Conservation (phyloP, 2,113 vertebrate genomes). For the Protomyctophum bolini region DNA sequence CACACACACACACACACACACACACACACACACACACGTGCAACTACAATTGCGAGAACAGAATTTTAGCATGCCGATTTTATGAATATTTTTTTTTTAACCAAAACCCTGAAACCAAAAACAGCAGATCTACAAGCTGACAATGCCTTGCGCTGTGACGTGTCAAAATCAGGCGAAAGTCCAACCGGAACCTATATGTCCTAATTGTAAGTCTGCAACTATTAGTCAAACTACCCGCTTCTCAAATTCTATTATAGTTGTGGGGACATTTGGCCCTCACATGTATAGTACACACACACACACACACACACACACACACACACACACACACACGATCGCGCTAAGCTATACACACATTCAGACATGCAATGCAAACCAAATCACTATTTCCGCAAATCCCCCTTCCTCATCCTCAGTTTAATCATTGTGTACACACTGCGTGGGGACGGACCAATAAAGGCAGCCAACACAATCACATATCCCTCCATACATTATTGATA, state of each 20-base stretch:
- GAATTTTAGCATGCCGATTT: no score
- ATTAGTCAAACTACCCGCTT: no score
- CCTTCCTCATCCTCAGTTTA: constrained; percentile 39
- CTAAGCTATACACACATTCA: constrained; percentile 36
- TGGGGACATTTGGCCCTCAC: no score
- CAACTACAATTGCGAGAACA: no score
- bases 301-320: neutral
- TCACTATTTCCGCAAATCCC: constrained; percentile 47
- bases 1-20: neutral
- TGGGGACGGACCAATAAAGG: constrained; percentile 51
- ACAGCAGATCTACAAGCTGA: no score
- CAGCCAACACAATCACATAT: constrained; percentile 37
- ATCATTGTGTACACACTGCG: constrained; percentile 43
- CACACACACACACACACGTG: neutral
- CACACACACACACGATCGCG: constrained; percentile 33
- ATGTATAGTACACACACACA: constrained; percentile 6
- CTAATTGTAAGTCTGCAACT: no score
- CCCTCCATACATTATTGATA: constrained; percentile 56
- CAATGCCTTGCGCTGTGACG: no score
- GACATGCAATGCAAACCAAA: constrained; percentile 51
- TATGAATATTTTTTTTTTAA: no score
- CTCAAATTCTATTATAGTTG: no score
- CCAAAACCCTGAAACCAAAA: no score
- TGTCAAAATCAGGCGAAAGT: no score
- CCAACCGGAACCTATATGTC: no score